Percentiles rank a stretch among this genome's conserved stretches.
Conservation (phyloP, 2,888 invertebrate genomes). For the Galerucella nymphaeae region DNA sequence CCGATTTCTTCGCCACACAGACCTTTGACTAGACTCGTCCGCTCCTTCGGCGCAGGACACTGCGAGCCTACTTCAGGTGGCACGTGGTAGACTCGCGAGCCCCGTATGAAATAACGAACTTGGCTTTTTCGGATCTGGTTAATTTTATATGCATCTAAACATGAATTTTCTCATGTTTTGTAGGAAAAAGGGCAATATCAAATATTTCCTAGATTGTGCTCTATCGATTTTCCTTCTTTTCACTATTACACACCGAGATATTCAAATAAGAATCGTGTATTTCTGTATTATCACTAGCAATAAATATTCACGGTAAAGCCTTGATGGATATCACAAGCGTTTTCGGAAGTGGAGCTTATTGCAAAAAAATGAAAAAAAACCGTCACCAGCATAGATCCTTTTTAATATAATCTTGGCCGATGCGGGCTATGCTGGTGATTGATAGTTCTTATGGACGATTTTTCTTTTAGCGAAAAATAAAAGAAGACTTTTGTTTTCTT, state of each 20-base stretch:
- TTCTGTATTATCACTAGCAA: constrained; percentile 18
- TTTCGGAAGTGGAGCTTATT: constrained; percentile 23
- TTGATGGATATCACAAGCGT: constrained; percentile 22
- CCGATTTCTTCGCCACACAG: no score
- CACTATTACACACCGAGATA: not conserved
- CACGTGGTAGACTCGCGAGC: no score
- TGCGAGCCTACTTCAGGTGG: no score
- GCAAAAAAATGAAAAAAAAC: constrained; percentile 21
- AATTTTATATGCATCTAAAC: no score
- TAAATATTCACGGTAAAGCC: constrained; percentile 23
- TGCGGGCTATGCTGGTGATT: constrained; percentile 22
- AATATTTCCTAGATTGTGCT: not conserved
- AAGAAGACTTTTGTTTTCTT: not conserved
- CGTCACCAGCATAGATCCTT: constrained; percentile 23
- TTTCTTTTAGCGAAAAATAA: constrained; percentile 25
- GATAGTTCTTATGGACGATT: constrained; percentile 24
- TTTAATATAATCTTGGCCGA: constrained; percentile 29
- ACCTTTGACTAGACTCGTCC: no score
- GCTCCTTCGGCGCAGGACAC: no score
- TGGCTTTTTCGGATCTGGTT: no score
- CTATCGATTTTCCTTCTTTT: not conserved
- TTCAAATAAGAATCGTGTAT: not conserved
- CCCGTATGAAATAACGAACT: no score
- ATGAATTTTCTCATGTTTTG: no score
- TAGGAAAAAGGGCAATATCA: no score